Base-by-base conservation (phyloP, 2,888 invertebrate species). In the Drosophila quinaria region DNA sequence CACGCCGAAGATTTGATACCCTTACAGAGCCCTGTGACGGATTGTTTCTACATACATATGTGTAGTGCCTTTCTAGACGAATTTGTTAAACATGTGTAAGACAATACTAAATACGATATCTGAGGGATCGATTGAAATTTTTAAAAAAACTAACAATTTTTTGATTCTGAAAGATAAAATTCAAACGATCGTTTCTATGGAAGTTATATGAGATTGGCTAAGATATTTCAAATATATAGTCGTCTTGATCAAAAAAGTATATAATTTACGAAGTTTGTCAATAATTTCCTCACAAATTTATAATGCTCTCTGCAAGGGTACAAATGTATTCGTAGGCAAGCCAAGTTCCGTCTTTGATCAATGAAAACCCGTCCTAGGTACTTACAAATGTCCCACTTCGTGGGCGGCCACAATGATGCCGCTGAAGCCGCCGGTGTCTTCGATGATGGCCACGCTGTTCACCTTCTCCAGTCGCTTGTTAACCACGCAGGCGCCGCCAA, bases 341-440 rank as follows among this genome's bases (percentile, higher is more conserved):
- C 49, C n/a, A 50, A 19, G 35, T 50, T 35, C 19, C 19, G 19
- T 5, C 11, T 19, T 13, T n/a, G 19, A 5, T 37, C 4, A 50
- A 11, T 25, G 37, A 39, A 39, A 25, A 6, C 11, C 31, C 22
- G 22, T 17, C 17, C n/a, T 51, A 11, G n/a, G 15, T 74, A 95
- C 97, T 96, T 95, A 98, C 98, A 98, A 95, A 94, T 98, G 98
- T 86, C 98, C 98, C 84, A 98, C 97, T 96, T 98, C 98, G 92
- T 98, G 98, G 78, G 98, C 98, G 67, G 98, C 98, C 2, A 98
- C 98, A 91, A 98, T 98, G 91, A 98, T 98, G 74, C 98, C 98
- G 87, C 98, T 98, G 94, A 98, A 98, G 80, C 98, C 98, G 80
- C 98, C 98, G 39, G 98, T 98, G 92, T 98, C 98, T 93, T 98